Conservation (phyloP, 2,888 invertebrate genomes). For the Auanema freiburgensis region DNA sequence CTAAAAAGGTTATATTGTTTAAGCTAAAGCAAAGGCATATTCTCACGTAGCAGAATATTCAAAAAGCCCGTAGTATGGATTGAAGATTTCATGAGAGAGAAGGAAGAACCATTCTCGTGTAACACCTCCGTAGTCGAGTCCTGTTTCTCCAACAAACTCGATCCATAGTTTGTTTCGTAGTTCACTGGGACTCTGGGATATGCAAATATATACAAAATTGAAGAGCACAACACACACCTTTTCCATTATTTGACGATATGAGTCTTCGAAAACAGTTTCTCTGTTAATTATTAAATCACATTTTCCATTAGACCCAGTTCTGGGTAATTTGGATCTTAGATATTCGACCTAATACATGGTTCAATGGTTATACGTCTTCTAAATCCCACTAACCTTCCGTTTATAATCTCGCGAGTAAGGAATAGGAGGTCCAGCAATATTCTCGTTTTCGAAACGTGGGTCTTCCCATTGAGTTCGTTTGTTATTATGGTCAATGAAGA, state of each 20-base stretch:
- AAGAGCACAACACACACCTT: slow-evolving; percentile 67
- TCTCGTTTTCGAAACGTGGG: slow-evolving; percentile 79
- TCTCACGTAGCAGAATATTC: slow-evolving; percentile 97
- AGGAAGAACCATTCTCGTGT: slow-evolving; percentile 77
- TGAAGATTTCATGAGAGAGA: slow-evolving; percentile 98
- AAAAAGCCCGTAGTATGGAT: slow-evolving; percentile 98
- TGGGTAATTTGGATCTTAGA: slow-evolving; percentile 90
- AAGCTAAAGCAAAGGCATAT: background rate
- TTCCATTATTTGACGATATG: slow-evolving; percentile 89
- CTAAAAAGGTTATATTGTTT: slow-evolving; percentile 67
- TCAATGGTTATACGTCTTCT: background rate
- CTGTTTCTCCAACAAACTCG: slow-evolving; percentile 88
- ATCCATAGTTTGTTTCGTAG: slow-evolving; percentile 97
- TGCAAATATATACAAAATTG: background rate
- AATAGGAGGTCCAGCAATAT: slow-evolving; percentile 95
- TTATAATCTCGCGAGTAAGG: slow-evolving; percentile 98
- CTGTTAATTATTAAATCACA: slow-evolving; percentile 90
- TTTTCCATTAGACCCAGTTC: slow-evolving; percentile 94
- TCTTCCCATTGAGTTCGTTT: slow-evolving; percentile 93
- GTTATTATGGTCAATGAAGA: slow-evolving; percentile 97
- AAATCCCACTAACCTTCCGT: slow-evolving; percentile 76
- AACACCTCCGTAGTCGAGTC: slow-evolving; percentile 50
- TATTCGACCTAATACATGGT: slow-evolving; percentile 68
- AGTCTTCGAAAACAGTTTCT: slow-evolving; percentile 90
- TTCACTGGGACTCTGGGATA: slow-evolving; percentile 74